Base-by-base conservation (phyloP, 2,888 invertebrate genomes). In the Actias luna region DNA sequence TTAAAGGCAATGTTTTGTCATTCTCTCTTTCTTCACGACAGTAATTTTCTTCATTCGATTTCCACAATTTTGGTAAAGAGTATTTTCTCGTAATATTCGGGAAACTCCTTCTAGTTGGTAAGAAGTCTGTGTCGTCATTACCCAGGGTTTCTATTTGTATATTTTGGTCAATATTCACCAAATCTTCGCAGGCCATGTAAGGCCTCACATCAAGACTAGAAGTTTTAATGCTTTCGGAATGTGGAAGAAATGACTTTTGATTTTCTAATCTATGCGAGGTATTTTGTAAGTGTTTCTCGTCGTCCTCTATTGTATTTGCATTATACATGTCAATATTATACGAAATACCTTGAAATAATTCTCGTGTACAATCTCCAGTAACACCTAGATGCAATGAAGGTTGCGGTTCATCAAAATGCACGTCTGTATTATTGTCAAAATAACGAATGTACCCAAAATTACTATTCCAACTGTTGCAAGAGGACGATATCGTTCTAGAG, bases 401-500 rank as follows among this genome's bases (percentile, higher is more conserved):
- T 65, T 78, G 79, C 42, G 75, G 69, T 36, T 81, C 74, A 63
- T 85, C 79, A 64, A 88, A 83, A 72, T 88, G 85, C 72, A 90
- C 82, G 64, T 93, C 93, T 39, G 85, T 86, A 64, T 78, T 89
- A 73, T 92, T 88, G 69, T 95, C 94, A 73, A 94, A 94, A 83
- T 95, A 95, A 59, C 94, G 92, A 31, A 96, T 93, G 74, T 95
- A 96, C 50, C 95, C 95, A 80, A 95, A 95, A 77, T 94, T 94
- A 77, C 93, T 94, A 1, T 92, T 93, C 88, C 93, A 92, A 83
- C 94, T 94, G 65, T 94, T 94, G 66, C 88, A 88, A 63, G 88
- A 89, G 7, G 93, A 93, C 8, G 89, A 90, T 59, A 87, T 85
- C 27, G 86, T 88, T 68, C 87, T 78, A n/a, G 87, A 87, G 63